Evolutionary conservation across 2,113 vertebrate genomes (phyloP).

Genomic region (Indri indri): DNA sequence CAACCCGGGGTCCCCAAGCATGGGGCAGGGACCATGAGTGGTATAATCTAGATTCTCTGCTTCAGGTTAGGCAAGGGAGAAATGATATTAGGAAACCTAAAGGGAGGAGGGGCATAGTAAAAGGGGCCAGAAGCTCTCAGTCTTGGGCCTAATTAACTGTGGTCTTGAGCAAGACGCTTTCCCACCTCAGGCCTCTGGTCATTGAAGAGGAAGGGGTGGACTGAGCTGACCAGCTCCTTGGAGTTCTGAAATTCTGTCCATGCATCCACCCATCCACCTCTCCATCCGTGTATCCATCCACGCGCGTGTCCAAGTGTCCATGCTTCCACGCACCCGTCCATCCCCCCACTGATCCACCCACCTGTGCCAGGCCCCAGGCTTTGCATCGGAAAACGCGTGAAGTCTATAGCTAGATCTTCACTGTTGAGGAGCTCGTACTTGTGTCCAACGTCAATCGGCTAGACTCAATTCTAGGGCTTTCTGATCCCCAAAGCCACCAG

Average conservation of each 20-base stretch:
- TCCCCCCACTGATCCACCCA: not conserved
- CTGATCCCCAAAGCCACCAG: not conserved
- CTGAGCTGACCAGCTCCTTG: not conserved
- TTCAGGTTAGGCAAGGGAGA: not conserved
- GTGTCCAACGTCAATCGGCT: not conserved
- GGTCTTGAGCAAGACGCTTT: not conserved
- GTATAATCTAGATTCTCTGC: not conserved
- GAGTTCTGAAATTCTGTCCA: not conserved
- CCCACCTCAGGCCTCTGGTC: not conserved
- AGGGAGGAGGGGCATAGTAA: not conserved
- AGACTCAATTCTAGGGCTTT: not conserved
- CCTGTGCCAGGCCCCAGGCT: not conserved
- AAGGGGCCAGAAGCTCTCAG: not conserved
- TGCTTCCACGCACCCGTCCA: no score
- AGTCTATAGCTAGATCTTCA: not conserved
- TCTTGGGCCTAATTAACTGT: no score
- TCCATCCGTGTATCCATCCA: not conserved
- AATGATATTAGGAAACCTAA: not conserved
- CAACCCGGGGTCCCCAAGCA: not conserved
- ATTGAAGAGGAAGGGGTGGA: not conserved
- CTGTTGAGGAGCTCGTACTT: not conserved
- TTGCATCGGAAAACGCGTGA: not conserved
- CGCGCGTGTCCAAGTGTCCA: no score
- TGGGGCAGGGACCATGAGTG: accelerated
- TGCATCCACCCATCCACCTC: not conserved